Percentiles rank a stretch among this genome's conserved stretches.
These are phyloP conservation scores for Ophiodon elongatus DNA, from an alignment of 2,113 vertebrate species.

Conservation along the genomic window DNA sequence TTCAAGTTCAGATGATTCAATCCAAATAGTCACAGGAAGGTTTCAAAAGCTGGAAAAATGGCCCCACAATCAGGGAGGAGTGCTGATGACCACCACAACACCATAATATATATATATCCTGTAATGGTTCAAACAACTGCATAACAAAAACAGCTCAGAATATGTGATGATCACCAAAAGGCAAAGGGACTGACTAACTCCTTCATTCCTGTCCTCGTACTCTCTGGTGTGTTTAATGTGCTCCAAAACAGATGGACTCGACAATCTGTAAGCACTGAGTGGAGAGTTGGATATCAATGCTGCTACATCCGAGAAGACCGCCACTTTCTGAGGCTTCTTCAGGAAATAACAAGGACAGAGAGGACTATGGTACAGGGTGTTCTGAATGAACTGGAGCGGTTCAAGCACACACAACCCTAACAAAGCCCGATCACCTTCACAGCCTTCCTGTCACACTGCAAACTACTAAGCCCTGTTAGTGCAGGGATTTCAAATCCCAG, in stretches of 20 bases:
- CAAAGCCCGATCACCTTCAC: conserved; percentile 58
- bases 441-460: conserved; percentile 49
- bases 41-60: background rate
- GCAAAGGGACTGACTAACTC: conserved; percentile 25
- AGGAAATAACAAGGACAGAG: conserved; percentile 49
- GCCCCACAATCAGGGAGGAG: conserved; percentile 17
- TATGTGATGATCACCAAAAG: conserved; percentile 19
- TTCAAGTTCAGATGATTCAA: conserved; percentile 35
- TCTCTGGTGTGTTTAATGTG: conserved; percentile 22
- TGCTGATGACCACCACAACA: conserved; percentile 23
- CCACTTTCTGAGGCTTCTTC: conserved; percentile 25
- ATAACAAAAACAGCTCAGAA: conserved; percentile 17
- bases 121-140: conserved; percentile 6
- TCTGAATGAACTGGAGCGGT: conserved; percentile 38
- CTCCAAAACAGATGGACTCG: conserved; percentile 51
- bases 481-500: conserved; percentile 35
- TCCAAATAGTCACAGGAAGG: conserved; percentile 31
- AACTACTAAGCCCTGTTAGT: conserved; percentile 20
- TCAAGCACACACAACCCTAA: conserved; percentile 43
- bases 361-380: conserved; percentile 22
- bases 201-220: conserved; percentile 5
- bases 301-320: conserved; percentile 52
- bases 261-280: conserved; percentile 48
- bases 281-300: conserved; percentile 61
- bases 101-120: conserved; percentile 17